These are phyloP conservation scores for Lepidothrix coronata DNA, from an alignment of 2,113 vertebrate genomes.

Conservation along the genomic window DNA sequence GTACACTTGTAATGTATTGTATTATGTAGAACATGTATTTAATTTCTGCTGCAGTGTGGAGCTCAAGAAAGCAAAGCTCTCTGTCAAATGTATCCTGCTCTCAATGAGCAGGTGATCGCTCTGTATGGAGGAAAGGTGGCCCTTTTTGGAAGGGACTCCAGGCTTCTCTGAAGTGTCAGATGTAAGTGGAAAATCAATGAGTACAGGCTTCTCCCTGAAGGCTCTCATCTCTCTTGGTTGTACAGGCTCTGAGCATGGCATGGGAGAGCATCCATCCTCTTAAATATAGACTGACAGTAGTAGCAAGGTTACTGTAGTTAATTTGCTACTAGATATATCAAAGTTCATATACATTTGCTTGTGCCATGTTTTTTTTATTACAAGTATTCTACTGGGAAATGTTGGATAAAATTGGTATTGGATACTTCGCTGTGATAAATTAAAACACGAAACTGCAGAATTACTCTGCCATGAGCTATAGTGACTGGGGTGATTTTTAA, in stretches of 20 bases:
- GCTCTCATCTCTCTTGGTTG: background rate
- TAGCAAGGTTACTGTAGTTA: background rate
- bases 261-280: background rate
- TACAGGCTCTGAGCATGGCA: background rate
- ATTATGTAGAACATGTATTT: background rate
- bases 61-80: background rate
- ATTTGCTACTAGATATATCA: background rate
- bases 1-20: background rate
- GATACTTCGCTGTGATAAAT: constrained; percentile 9
- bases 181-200: background rate
- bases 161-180: background rate
- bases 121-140: background rate
- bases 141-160: background rate
- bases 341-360: background rate
- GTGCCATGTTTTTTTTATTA: background rate
- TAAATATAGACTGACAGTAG: background rate
- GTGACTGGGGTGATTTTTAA: constrained; percentile 21
- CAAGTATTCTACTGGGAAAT: background rate
- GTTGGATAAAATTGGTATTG: background rate
- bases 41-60: background rate
- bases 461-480: constrained; percentile 24
- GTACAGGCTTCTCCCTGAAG: background rate
- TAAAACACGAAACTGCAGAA: constrained; percentile 10
- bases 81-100: background rate
- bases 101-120: background rate